Conservation (phyloP, 2,113 vertebrate genomes). For the Calidris pugnax region DNA sequence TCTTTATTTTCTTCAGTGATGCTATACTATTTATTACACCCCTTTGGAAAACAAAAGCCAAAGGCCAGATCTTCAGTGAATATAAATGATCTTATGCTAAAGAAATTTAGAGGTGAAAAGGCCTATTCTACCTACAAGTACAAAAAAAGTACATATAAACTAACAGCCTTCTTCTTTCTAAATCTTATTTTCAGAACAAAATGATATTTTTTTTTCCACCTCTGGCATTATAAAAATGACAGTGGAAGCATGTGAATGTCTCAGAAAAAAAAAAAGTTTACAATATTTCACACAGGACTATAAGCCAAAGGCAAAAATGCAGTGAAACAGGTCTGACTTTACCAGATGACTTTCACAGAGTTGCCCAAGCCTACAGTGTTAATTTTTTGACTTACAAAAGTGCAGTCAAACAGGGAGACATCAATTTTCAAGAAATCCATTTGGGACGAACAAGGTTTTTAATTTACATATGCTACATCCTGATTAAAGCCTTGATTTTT, state of each 20-base stretch:
- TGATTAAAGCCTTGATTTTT: not conserved
- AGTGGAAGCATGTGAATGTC: not conserved
- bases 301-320: not conserved
- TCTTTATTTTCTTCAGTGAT: not conserved
- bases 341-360: not conserved
- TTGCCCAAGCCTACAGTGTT: not conserved
- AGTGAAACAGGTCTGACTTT: not conserved
- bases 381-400: not conserved
- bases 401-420: not conserved
- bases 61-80: not conserved
- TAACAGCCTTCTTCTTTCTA: not conserved
- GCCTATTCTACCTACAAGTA: not conserved
- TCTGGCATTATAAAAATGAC: not conserved
- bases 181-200: not conserved
- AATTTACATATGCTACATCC: not conserved
- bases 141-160: not conserved
- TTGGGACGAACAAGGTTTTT: not conserved
- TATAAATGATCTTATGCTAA: not conserved
- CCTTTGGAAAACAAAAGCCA: not conserved
- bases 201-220: not conserved
- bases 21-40: not conserved
- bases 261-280: not conserved
- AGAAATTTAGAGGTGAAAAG: not conserved
- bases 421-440: not conserved
- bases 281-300: not conserved